Evolutionary conservation across 2,888 invertebrate genomes (phyloP).

Genomic region (Oligia fasciuncula): DNA sequence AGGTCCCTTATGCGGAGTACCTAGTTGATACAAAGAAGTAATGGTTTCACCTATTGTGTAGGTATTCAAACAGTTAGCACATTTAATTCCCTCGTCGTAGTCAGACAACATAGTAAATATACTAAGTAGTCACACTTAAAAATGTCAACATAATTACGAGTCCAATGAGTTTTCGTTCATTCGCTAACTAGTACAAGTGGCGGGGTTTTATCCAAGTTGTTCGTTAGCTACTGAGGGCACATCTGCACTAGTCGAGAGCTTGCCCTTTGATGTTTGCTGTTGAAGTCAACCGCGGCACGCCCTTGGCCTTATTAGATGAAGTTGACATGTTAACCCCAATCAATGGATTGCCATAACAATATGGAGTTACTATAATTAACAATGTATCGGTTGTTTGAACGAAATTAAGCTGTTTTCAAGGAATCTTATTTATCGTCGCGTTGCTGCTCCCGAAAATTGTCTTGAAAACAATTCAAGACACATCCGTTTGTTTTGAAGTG

Average conservation of each 20-base stretch:
- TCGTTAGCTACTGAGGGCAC: constrained; percentile 76
- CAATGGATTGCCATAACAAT: constrained; percentile 49
- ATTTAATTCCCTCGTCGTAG: neutral
- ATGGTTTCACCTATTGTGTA: neutral
- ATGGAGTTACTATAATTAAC: constrained; percentile 24
- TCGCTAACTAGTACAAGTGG: constrained; percentile 70
- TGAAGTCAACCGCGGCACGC: constrained; percentile 66
- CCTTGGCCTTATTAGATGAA: constrained; percentile 76
- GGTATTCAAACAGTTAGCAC: neutral
- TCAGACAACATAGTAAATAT: constrained; percentile 26
- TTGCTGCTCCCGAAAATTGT: neutral
- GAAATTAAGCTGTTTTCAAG: neutral
- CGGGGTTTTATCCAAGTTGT: constrained; percentile 69
- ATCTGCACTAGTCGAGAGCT: constrained; percentile 71
- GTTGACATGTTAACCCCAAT: constrained; percentile 71
- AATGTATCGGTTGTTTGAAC: neutral
- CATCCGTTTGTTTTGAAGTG: neutral
- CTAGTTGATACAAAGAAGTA: neutral
- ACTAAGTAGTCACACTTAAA: constrained; percentile 37
- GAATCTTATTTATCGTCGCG: neutral
- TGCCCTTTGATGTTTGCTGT: constrained; percentile 77
- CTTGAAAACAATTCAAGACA: neutral
- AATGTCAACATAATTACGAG: constrained; percentile 56
- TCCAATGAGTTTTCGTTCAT: constrained; percentile 63
- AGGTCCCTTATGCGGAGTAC: neutral